A percentile compares a stretch with the other conserved stretches of the same genome.
These are phyloP conservation scores for Drosophila sp. DNA, from an alignment of 1,140 invertebrate species.

Conservation along the genomic window DNA sequence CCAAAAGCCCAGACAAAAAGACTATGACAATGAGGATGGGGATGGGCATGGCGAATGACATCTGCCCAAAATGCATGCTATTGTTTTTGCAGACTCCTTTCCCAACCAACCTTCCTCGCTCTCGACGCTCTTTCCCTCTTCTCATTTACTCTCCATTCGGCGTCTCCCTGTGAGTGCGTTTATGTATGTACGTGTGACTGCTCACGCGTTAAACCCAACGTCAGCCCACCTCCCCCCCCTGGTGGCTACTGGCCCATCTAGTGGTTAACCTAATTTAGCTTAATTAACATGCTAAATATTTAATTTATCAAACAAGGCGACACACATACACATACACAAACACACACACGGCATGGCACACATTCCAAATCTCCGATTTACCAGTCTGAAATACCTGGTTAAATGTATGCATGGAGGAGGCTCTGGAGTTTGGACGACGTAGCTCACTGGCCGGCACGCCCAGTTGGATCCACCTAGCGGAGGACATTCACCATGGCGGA, in stretches of 20 bases:
- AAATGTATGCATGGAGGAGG: too few species aligned
- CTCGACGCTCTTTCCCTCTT: not conserved
- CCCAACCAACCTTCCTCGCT: not conserved
- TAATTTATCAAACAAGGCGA: slow-evolving; percentile 66
- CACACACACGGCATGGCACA: slow-evolving; percentile 4
- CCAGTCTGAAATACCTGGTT: too few species aligned
- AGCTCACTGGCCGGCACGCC: too few species aligned
- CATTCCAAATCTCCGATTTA: not conserved
- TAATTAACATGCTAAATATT: slow-evolving; percentile 78
- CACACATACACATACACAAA: slow-evolving; percentile 26
- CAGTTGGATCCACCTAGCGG: too few species aligned
- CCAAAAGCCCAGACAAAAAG: slow-evolving; percentile 33
- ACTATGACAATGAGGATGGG: slow-evolving; percentile 34
- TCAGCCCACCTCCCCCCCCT: not conserved
- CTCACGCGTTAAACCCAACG: slow-evolving; percentile 2
- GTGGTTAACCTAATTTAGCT: slow-evolving; percentile 77
- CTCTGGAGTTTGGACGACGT: too few species aligned
- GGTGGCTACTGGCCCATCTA: slow-evolving; percentile 10
- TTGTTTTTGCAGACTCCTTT: slow-evolving; percentile 8
- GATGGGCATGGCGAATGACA: slow-evolving; percentile 33
- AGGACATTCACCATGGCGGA: too few species aligned
- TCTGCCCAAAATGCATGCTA: slow-evolving; percentile 55
- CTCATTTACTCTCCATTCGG: not conserved
- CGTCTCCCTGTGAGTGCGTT: slow-evolving; percentile 19
- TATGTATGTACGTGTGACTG: slow-evolving; percentile 19